phyloP scores from a whole-genome alignment of 2,113 vertebrate genomes.

The Pterophyllum scalare region DNA sequence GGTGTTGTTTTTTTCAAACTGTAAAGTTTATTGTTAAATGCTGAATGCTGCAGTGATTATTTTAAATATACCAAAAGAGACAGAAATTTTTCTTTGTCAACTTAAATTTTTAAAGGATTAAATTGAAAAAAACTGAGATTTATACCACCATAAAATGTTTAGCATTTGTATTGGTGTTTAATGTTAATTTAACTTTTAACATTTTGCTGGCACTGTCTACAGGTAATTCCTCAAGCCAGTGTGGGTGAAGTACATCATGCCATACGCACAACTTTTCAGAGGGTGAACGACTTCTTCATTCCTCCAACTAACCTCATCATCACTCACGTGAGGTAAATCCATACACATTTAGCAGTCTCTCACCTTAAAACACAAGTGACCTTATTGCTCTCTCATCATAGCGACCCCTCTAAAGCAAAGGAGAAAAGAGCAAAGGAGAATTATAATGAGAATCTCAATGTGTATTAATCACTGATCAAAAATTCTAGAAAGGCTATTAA shows the following conservation, averaged over 20 bases:
- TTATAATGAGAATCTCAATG: constrained; percentile 66
- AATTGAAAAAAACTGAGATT: not conserved
- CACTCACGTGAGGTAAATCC: constrained; percentile 92
- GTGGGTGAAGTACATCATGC: constrained; percentile 84
- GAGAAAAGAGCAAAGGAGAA: constrained; percentile 66
- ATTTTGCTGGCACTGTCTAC: not conserved
- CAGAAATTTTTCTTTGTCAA: not conserved
- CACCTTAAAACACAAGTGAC: constrained; percentile 20
- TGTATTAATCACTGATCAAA: constrained; percentile 51
- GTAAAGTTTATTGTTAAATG: not conserved
- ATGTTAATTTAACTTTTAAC: not conserved
- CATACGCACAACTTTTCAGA: constrained; percentile 85
- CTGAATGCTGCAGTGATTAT: not conserved
- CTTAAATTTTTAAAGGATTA: not conserved
- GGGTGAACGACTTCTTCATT: constrained; percentile 93
- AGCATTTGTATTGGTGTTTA: not conserved
- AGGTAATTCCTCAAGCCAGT: constrained; percentile 95
- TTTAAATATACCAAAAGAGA: not conserved
- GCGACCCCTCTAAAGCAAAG: constrained; percentile 37
- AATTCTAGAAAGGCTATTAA: constrained; percentile 65
- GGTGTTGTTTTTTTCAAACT: not conserved
- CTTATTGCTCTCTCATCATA: constrained; percentile 29
- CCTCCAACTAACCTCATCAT: constrained; percentile 97
- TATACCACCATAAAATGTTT: not conserved
- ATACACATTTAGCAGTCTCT: constrained; percentile 18